These are phyloP conservation scores for Neelides sp. DNA, from an alignment of 1,140 invertebrate genomes.

Conservation along the genomic window DNA sequence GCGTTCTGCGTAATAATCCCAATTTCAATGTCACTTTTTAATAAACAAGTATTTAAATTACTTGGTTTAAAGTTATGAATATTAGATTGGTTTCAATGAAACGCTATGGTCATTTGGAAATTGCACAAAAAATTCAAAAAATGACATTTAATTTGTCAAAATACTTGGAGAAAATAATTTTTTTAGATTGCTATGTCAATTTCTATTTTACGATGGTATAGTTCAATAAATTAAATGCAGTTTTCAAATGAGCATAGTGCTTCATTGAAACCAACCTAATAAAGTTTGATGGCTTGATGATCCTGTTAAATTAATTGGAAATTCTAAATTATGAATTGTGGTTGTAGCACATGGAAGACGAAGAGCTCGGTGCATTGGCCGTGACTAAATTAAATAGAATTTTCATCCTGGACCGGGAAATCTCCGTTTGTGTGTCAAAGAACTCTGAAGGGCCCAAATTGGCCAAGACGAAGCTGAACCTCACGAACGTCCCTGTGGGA, in stretches of 20 bases:
- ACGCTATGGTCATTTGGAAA: neutral
- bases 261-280: too few species aligned
- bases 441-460: constrained; percentile 13
- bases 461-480: constrained; percentile 8
- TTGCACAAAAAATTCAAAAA: neutral
- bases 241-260: too few species aligned
- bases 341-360: constrained; percentile 28
- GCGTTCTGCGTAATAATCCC: constrained; percentile 46
- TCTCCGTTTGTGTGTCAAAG: constrained; percentile 18
- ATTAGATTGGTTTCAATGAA: neutral
- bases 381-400: constrained; percentile 15
- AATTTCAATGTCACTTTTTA: too few species aligned
- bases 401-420: constrained; percentile 8
- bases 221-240: too few species aligned
- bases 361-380: constrained; percentile 7
- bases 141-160: neutral
- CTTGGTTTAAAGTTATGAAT: too few species aligned
- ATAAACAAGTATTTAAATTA: too few species aligned
- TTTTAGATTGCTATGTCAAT: neutral
- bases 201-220: too few species aligned
- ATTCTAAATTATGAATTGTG: neutral
- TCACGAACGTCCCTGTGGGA: constrained; percentile 14
- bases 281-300: too few species aligned
- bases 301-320: too few species aligned
- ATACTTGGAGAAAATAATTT: neutral